Percentiles rank a stretch among this genome's conserved stretches.
These are phyloP conservation scores for Lasioglossum vierecki DNA, from an alignment of 2,888 invertebrate species.

Conservation along the genomic window DNA sequence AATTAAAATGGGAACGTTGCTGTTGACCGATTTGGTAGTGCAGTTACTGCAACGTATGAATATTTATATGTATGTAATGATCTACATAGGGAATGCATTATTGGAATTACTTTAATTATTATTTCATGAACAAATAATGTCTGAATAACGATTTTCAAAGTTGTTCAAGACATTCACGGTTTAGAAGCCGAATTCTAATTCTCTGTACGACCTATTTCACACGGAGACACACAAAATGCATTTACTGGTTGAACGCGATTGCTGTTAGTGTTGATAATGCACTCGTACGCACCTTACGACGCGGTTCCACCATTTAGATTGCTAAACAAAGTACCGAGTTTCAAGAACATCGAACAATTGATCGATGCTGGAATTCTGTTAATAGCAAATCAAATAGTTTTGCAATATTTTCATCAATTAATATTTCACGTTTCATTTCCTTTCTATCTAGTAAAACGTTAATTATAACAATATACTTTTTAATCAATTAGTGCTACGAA, in stretches of 20 bases:
- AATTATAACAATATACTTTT: no score
- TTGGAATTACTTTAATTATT: neutral
- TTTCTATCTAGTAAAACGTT: no score
- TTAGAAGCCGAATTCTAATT: constrained; percentile 9
- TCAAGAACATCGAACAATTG: neutral
- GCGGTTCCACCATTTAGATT: constrained; percentile 62
- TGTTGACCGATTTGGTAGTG: constrained; percentile 31
- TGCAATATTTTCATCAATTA: no score
- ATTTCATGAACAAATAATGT: neutral
- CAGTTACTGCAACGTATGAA: neutral
- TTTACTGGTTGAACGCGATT: constrained; percentile 58
- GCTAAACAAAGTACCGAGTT: constrained; percentile 38
- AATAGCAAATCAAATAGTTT: neutral
- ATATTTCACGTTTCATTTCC: no score
- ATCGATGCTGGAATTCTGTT: neutral
- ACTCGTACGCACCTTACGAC: constrained; percentile 55
- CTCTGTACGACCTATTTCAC: constrained; percentile 32
- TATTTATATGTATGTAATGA: neutral
- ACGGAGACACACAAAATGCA: constrained; percentile 65
- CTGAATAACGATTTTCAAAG: neutral
- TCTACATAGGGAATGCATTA: neutral
- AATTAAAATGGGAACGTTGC: constrained; percentile 31
- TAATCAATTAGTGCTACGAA: neutral
- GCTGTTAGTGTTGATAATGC: constrained; percentile 62
- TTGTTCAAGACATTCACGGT: neutral